These are phyloP conservation scores for Helleia helle DNA, from an alignment of 2,888 invertebrate genomes.

Conservation along the genomic window DNA sequence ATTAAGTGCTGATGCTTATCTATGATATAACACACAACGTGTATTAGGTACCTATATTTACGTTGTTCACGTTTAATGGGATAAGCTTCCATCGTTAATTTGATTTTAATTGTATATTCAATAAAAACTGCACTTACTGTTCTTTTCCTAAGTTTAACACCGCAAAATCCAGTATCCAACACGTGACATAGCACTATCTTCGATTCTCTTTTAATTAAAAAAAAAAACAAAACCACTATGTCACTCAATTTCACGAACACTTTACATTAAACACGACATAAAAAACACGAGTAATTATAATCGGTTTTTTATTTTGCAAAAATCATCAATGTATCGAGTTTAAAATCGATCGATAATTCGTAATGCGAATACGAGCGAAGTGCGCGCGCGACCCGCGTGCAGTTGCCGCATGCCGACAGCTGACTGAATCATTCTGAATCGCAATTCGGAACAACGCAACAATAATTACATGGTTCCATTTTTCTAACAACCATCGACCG, in stretches of 20 bases:
- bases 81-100: too few relatives aligned
- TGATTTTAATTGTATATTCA: too few relatives aligned
- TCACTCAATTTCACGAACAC: background rate
- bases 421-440: conserved; percentile 49
- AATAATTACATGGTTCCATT: conserved; percentile 51
- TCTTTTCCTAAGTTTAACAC: conserved; percentile 17
- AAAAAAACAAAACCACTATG: background rate
- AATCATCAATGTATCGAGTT: conserved; percentile 13
- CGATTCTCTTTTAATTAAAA: conserved; percentile 9
- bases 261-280: too few relatives aligned
- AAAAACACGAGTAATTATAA: too few relatives aligned
- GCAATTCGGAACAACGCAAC: conserved; percentile 63
- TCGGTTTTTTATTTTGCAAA: background rate
- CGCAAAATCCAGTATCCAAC: conserved; percentile 24
- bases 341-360: conserved; percentile 25
- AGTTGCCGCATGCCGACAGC: conserved; percentile 62
- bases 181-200: conserved; percentile 27
- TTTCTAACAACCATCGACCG: conserved; percentile 44
- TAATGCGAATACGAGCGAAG: conserved; percentile 29
- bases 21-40: too few relatives aligned
- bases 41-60: too few relatives aligned
- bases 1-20: too few relatives aligned
- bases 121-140: conserved; percentile 11
- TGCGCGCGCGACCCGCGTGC: conserved; percentile 69
- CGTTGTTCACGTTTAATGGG: too few relatives aligned